A percentile compares a stretch with the other conserved stretches of the same genome.
Evolutionary conservation across 2,888 invertebrate genomes (phyloP).

Genomic region (Abrostola tripartita): DNA sequence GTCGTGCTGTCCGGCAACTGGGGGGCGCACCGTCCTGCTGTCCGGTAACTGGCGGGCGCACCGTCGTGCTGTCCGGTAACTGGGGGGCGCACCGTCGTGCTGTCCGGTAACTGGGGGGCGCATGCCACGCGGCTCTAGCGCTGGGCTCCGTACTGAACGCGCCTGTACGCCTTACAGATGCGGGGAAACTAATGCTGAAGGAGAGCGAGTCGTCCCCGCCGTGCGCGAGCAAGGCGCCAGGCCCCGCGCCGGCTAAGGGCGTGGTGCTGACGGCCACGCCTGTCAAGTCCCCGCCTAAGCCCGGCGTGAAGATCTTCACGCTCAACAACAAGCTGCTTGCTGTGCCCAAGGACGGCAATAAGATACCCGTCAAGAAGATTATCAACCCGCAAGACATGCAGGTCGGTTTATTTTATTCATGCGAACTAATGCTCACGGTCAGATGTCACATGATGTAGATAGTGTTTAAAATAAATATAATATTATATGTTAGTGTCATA

Average conservation of each 20-base stretch:
- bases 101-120: too few relatives aligned
- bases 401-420: conserved; percentile 36
- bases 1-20: too few relatives aligned
- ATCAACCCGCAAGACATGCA: conserved; percentile 64
- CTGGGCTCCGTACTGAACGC: too few relatives aligned
- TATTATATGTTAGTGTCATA: too few relatives aligned
- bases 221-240: conserved; percentile 24
- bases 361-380: conserved; percentile 57
- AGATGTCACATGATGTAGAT: too few relatives aligned
- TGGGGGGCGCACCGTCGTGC: conserved; percentile 91
- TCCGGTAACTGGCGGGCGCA: too few relatives aligned
- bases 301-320: conserved; percentile 73
- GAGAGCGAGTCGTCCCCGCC: conserved; percentile 67
- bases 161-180: conserved; percentile 84
- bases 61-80: conserved; percentile 93
- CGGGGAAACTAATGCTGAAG: conserved; percentile 93
- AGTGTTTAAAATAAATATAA: too few relatives aligned
- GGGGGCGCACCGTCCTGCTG: too few relatives aligned
- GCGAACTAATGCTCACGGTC: neutral
- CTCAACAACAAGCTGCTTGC: conserved; percentile 64
- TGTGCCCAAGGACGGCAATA: conserved; percentile 39
- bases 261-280: conserved; percentile 68
- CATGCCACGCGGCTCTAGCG: too few relatives aligned
- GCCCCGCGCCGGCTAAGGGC: conserved; percentile 35
- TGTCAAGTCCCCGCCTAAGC: conserved; percentile 62